Evolutionary conservation across 2,113 vertebrate genomes (phyloP).

Genomic region (Colistium nudipinnis): DNA sequence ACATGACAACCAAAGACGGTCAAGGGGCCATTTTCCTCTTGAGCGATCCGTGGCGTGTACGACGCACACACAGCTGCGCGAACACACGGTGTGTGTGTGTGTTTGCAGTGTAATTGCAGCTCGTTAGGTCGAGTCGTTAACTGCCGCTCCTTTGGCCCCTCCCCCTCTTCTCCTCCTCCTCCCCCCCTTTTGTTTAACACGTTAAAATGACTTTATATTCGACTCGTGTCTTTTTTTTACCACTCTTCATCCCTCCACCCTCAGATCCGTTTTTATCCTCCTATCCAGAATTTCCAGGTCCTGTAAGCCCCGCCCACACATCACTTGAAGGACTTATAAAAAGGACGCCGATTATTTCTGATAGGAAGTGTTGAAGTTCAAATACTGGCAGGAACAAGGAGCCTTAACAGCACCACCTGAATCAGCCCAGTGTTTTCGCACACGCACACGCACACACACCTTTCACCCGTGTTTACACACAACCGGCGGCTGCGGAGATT

Average conservation of each 20-base stretch:
- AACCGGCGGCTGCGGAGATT: slow-evolving; percentile 5
- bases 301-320: too few species aligned
- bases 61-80: background rate
- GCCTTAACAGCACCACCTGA: slow-evolving; percentile 66
- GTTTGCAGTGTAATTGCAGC: slow-evolving; percentile 69
- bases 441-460: slow-evolving; percentile 30
- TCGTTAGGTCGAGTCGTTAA: slow-evolving; percentile 75
- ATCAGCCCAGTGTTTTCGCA: slow-evolving; percentile 63
- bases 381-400: slow-evolving; percentile 54
- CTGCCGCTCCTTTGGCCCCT: slow-evolving; percentile 7
- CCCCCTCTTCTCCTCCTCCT: background rate
- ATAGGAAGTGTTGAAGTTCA: too few species aligned
- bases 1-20: slow-evolving; percentile 55
- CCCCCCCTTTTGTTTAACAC: background rate
- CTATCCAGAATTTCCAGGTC: too few species aligned
- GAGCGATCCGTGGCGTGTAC: background rate
- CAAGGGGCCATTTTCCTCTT: slow-evolving; percentile 17
- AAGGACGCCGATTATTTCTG: too few species aligned
- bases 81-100: slow-evolving; percentile 12
- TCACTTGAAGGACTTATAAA: too few species aligned
- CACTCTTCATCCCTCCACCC: background rate
- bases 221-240: background rate
- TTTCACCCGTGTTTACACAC: slow-evolving; percentile 50
- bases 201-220: slow-evolving; percentile 1
- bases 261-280: background rate